These are phyloP conservation scores for Chamaea fasciata DNA, from an alignment of 2,113 vertebrate species.

Conservation along the genomic window DNA sequence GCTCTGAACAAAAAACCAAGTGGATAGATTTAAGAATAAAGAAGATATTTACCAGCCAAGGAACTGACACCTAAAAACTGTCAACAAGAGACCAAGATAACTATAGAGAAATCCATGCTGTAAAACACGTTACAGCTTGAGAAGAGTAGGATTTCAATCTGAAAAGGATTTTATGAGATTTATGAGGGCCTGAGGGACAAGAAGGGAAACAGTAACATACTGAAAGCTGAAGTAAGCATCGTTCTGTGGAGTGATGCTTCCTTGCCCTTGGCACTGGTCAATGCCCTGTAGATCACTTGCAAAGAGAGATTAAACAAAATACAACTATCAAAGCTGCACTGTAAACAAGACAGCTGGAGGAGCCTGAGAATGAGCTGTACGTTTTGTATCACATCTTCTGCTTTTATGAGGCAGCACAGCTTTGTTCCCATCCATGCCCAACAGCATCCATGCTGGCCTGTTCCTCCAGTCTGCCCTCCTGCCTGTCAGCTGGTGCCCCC, in stretches of 20 bases:
- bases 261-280: background rate
- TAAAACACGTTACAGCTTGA: background rate
- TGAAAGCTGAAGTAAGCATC: conserved; percentile 4
- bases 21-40: conserved; percentile 16
- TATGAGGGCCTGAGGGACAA: background rate
- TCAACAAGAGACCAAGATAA: conserved; percentile 10
- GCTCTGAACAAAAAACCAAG: conserved; percentile 22
- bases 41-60: background rate
- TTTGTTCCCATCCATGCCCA: background rate
- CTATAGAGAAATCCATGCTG: background rate
- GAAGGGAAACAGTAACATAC: background rate
- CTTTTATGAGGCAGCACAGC: background rate
- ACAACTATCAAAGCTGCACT: background rate
- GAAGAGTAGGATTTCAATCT: conserved; percentile 21
- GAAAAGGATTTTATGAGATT: conserved; percentile 34
- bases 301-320: conserved; percentile 9
- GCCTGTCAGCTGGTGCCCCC: background rate
- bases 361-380: background rate
- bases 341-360: background rate
- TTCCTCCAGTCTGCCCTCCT: background rate
- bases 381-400: background rate
- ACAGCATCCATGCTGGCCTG: background rate
- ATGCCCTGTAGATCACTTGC: background rate
- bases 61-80: background rate
- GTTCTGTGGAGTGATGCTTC: background rate